These are phyloP conservation scores for Hetaerina americana DNA, from an alignment of 1,140 invertebrate species.

Conservation along the genomic window DNA sequence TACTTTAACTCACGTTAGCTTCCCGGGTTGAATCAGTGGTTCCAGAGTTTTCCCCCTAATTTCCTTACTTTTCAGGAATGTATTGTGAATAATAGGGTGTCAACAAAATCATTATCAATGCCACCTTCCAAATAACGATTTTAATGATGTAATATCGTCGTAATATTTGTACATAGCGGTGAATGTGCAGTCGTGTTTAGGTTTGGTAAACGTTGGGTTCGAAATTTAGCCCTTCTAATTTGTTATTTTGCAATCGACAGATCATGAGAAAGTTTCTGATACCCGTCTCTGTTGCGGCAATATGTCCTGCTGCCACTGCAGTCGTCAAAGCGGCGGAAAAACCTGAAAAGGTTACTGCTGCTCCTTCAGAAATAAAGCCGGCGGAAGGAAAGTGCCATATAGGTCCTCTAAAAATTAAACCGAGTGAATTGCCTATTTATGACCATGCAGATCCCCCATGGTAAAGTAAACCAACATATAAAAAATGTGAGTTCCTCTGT, in stretches of 20 bases:
- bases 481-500: not conserved
- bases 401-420: not conserved
- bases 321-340: too few relatives aligned
- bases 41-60: too few relatives aligned
- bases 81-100: not conserved
- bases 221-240: not conserved
- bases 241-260: not conserved
- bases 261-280: not conserved
- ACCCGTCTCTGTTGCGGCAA: not conserved
- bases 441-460: not conserved
- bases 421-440: conserved; percentile 4
- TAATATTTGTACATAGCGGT: not conserved
- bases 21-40: too few relatives aligned
- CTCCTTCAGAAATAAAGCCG: not conserved
- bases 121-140: not conserved
- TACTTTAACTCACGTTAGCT: too few relatives aligned
- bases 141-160: not conserved
- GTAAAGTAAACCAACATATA: not conserved
- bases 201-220: not conserved
- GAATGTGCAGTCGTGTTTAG: not conserved
- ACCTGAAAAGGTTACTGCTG: too few relatives aligned
- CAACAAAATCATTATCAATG: not conserved
- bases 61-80: not conserved
- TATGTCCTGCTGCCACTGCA: not conserved
- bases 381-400: not conserved